These are phyloP conservation scores for Sarcoramphus papa DNA, from an alignment of 2,797 vertebrate species.

Conservation along the genomic window DNA sequence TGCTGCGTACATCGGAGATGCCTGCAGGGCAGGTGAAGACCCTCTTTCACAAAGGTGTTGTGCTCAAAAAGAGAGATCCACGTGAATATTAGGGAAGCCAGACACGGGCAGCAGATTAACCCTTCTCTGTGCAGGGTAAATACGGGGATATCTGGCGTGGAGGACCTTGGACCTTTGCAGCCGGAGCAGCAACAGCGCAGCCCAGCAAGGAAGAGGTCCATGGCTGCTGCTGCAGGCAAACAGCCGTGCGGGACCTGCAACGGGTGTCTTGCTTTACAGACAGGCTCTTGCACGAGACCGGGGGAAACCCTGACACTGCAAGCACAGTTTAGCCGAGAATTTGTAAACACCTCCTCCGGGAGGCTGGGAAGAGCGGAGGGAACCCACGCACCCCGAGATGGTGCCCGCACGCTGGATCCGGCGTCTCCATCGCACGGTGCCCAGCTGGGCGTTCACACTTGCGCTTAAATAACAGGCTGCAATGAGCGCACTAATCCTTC, in stretches of 20 bases:
- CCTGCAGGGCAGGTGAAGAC: neutral
- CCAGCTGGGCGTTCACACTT: neutral
- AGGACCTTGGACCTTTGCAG: neutral
- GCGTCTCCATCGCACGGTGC: accelerated
- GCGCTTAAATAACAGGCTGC: neutral
- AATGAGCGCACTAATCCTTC: neutral
- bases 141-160: accelerated
- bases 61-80: neutral
- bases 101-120: neutral
- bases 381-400: neutral
- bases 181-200: neutral
- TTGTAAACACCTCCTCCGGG: neutral
- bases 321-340: neutral
- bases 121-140: neutral
- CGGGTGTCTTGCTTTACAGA: neutral
- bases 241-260: accelerated
- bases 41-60: neutral
- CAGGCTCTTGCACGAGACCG: accelerated
- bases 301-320: neutral
- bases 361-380: neutral
- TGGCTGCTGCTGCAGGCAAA: neutral
- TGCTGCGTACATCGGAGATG: accelerated
- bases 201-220: neutral
- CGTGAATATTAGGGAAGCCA: neutral
- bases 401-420: neutral